Evolutionary conservation across 2,888 invertebrate genomes (phyloP).

Genomic region (Criorhina ranunculi): DNA sequence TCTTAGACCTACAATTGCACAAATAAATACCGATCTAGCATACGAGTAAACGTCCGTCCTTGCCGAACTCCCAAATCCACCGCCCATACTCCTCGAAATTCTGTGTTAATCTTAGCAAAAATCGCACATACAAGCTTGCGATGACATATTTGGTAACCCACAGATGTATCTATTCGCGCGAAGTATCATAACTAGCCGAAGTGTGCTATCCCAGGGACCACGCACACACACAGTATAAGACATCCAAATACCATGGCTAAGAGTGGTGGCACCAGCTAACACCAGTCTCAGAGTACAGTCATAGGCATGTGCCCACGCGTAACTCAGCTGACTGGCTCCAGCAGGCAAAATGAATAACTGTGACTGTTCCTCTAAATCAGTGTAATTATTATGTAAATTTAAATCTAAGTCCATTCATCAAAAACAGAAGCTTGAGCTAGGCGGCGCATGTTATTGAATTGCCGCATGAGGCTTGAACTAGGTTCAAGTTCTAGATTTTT

Average conservation of each 20-base stretch:
- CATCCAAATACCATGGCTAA: constrained; percentile 28
- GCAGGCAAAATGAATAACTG: constrained; percentile 66
- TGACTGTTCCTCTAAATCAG: constrained; percentile 62
- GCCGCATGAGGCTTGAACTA: neutral
- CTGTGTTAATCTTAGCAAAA: constrained; percentile 34
- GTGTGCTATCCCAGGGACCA: constrained; percentile 52
- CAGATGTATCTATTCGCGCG: constrained; percentile 58
- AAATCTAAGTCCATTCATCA: constrained; percentile 58
- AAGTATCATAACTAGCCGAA: constrained; percentile 46
- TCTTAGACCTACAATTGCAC: constrained; percentile 37
- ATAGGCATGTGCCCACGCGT: constrained; percentile 51
- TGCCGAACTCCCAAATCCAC: constrained; percentile 60
- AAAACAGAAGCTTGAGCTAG: constrained; percentile 49
- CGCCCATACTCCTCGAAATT: constrained; percentile 46
- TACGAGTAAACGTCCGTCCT: constrained; percentile 70
- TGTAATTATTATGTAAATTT: constrained; percentile 73
- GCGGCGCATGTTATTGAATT: constrained; percentile 42
- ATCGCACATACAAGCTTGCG: constrained; percentile 9
- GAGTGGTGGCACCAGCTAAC: constrained; percentile 56
- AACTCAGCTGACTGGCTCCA: constrained; percentile 23
- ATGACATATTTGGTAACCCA: constrained; percentile 70
- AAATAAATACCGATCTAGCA: constrained; percentile 34
- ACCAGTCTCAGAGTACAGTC: constrained; percentile 24
- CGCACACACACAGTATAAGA: constrained; percentile 34
- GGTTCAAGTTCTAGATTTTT: constrained; percentile 1